Evolutionary conservation across 2,113 vertebrate genomes (phyloP).

Genomic region (Nerophis ophidion): DNA sequence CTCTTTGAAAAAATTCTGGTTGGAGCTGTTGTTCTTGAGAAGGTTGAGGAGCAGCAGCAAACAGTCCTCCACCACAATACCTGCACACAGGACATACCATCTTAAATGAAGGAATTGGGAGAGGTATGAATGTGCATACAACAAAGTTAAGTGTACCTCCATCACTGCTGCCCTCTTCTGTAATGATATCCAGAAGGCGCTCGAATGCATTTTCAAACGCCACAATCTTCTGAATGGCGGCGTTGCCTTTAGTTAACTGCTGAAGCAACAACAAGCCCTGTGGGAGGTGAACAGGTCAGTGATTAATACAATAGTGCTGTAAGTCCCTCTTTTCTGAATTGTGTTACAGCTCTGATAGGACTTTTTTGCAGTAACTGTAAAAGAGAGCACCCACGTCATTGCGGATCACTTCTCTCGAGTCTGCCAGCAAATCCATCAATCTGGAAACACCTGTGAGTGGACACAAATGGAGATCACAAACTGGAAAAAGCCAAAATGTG

Average conservation of each 20-base stretch:
- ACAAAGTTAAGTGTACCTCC: conserved; percentile 75
- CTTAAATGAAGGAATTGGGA: neutral
- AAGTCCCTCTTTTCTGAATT: neutral
- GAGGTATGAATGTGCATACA: neutral
- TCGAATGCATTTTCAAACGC: conserved; percentile 98
- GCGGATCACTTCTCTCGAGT: conserved; percentile 95
- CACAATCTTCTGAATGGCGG: conserved; percentile 98
- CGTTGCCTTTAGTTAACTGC: conserved; percentile 92
- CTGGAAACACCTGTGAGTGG: conserved; percentile 85
- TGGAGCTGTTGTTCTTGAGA: conserved; percentile 96
- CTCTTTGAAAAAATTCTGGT: conserved; percentile 99
- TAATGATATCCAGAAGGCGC: conserved; percentile 91
- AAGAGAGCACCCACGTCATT: conserved; percentile 83
- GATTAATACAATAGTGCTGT: neutral
- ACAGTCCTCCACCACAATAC: conserved; percentile 97
- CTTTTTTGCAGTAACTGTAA: neutral
- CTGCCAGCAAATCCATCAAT: conserved; percentile 92
- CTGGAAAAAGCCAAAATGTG: neutral
- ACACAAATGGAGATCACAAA: neutral
- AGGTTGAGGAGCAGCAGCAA: conserved; percentile 89
- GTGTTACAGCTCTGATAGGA: neutral
- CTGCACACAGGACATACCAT: conserved; percentile 51
- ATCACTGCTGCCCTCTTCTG: conserved; percentile 93
- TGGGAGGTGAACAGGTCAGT: conserved; percentile 3
- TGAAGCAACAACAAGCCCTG: conserved; percentile 91